Conservation (phyloP, 1,140 invertebrate species). For the Whitmania pigra region DNA sequence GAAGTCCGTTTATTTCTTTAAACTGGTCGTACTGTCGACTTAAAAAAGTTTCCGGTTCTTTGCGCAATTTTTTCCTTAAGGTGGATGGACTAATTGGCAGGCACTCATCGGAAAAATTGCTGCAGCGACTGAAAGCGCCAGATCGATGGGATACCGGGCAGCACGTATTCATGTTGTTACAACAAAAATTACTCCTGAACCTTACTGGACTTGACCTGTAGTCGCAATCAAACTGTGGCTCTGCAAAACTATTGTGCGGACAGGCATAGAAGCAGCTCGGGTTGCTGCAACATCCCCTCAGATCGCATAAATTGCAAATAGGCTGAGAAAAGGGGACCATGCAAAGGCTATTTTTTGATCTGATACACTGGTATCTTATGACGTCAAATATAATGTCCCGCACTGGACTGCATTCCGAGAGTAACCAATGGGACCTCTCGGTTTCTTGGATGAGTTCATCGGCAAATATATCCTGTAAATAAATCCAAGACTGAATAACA, state of each 20-base stretch:
- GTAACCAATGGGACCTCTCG: neutral
- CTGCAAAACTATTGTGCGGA: too few relatives aligned
- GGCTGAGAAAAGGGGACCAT: neutral
- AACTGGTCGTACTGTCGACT: slow-evolving; percentile 2
- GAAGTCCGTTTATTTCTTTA: slow-evolving; percentile 9
- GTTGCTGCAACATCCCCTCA: too few relatives aligned
- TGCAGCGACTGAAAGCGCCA: neutral
- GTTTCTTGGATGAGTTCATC: slow-evolving; percentile 1
- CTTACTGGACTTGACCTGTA: too few relatives aligned
- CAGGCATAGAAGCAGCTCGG: too few relatives aligned
- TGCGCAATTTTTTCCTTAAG: neutral
- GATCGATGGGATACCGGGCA: neutral
- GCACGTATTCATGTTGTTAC: neutral
- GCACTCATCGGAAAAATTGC: neutral
- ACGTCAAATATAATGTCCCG: slow-evolving; percentile 10
- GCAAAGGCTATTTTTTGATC: neutral
- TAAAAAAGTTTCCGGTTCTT: neutral
- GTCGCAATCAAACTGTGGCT: too few relatives aligned
- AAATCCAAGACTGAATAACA: too few relatives aligned
- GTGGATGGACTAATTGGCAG: neutral
- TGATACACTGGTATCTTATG: slow-evolving; percentile 9
- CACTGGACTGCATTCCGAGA: slow-evolving; percentile 4
- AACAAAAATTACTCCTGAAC: too few relatives aligned
- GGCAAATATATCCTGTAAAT: slow-evolving; percentile 5
- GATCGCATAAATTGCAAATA: neutral